Evolutionary conservation across 2,113 vertebrate genomes (phyloP).

Genomic region (Malurus elegans): DNA sequence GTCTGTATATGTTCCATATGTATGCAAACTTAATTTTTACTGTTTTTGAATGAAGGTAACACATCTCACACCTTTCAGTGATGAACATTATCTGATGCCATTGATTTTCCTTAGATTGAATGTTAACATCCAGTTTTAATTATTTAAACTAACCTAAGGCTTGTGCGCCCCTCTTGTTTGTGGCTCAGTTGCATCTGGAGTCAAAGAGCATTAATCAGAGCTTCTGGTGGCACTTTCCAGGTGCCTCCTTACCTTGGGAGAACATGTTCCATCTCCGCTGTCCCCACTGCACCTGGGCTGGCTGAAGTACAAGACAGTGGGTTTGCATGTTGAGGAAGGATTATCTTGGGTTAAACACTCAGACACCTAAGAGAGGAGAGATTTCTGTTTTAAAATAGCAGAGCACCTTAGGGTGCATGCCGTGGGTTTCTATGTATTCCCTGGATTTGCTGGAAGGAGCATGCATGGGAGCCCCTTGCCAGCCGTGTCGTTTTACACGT

Average conservation of each 20-base stretch:
- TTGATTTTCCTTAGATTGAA: not conserved
- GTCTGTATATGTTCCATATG: not conserved
- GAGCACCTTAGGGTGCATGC: not conserved
- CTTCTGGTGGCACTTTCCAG: not conserved
- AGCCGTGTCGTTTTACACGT: not conserved
- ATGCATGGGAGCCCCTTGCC: constrained; percentile 21
- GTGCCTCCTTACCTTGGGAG: not conserved
- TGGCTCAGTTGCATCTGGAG: not conserved
- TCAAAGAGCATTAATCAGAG: not conserved
- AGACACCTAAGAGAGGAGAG: not conserved
- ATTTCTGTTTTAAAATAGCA: not conserved
- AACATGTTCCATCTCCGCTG: not conserved
- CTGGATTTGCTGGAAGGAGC: constrained; percentile 24
- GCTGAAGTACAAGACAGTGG: not conserved
- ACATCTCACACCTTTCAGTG: not conserved
- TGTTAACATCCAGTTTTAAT: not conserved
- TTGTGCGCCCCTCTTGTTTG: not conserved
- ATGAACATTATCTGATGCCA: not conserved
- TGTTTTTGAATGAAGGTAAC: not conserved
- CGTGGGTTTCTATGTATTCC: not conserved
- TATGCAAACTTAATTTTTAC: not conserved
- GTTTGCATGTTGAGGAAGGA: not conserved
- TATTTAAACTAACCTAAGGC: not conserved
- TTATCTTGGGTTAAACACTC: not conserved
- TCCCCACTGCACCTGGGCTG: not conserved